A percentile compares a stretch with the other conserved stretches of the same genome.
These are phyloP conservation scores for Trachops cirrhosus DNA, from an alignment of 2,797 vertebrate species.

Conservation along the genomic window DNA sequence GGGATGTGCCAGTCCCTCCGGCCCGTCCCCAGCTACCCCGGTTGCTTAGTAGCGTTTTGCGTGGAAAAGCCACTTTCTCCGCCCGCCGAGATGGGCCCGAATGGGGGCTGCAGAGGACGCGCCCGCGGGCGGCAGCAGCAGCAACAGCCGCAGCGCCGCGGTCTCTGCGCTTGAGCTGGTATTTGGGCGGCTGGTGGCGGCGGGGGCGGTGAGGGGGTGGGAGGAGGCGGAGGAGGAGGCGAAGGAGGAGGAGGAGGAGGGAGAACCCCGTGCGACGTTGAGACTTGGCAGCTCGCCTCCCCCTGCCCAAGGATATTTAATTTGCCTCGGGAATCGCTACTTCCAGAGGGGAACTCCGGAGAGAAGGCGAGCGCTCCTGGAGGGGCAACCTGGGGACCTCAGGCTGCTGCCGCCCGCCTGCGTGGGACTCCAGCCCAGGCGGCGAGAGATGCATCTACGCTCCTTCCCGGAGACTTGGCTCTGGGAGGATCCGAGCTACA, in stretches of 20 bases:
- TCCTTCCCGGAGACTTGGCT: slow-evolving; percentile 53
- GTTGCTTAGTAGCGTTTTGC: slow-evolving; percentile 73
- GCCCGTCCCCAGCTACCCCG: slow-evolving; percentile 66
- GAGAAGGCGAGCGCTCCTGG: slow-evolving; percentile 72
- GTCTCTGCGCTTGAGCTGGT: slow-evolving; percentile 74
- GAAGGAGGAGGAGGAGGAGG: slow-evolving; percentile 72
- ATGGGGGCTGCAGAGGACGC: slow-evolving; percentile 79
- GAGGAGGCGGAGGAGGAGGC: slow-evolving; percentile 61
- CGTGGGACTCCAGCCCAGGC: slow-evolving; percentile 51
- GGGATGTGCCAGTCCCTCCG: slow-evolving; percentile 73
- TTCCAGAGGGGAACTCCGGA: slow-evolving; percentile 79
- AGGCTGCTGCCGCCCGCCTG: slow-evolving; percentile 6
- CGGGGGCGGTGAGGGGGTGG: slow-evolving; percentile 55
- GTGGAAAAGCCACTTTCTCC: slow-evolving; percentile 79
- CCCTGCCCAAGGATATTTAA: slow-evolving; percentile 83
- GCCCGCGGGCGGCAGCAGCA: slow-evolving; percentile 71
- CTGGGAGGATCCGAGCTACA: slow-evolving; percentile 62
- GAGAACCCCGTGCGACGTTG: slow-evolving; percentile 74
- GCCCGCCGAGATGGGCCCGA: slow-evolving; percentile 82
- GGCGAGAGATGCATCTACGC: slow-evolving; percentile 75
- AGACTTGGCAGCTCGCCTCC: slow-evolving; percentile 77
- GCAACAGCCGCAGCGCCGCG: slow-evolving; percentile 77
- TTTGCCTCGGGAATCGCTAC: slow-evolving; percentile 79
- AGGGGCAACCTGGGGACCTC: slow-evolving; percentile 68
- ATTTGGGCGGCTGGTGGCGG: slow-evolving; percentile 76